Base-by-base conservation (phyloP, 2,797 vertebrate genomes). In the Chromis chromis region DNA sequence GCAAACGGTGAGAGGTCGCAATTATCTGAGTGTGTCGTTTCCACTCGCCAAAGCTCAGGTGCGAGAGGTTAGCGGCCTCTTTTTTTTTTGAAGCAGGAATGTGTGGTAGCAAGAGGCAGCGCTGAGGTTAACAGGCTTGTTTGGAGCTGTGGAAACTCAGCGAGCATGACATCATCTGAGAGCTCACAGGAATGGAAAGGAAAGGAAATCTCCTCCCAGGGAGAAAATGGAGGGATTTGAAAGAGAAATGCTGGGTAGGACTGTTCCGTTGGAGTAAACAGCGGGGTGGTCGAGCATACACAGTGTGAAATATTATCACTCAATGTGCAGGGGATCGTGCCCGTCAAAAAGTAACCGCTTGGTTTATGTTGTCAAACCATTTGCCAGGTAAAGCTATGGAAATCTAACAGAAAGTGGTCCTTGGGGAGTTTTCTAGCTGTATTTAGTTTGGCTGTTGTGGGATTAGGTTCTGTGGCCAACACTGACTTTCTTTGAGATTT, bases 191-290 rank as follows among this genome's bases (percentile, higher is more conserved):
- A 90, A 88, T 85, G 89, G 91, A 94, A 91, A 88, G 82, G 82
- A 87, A 88, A 88, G 90, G 89, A 94, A 93, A 93, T 92, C 91
- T 93, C 86, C 86, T 89, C 89, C 90, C 87, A 81, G 71, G 79
- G 89, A 83, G 82, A 93, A 91, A 89, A 83, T 78, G 74, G 74
- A 86, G 86, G 81, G 88, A 84, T 91, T 88, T 88, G 76, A 89
- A 82, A 87, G 74, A 83, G 77, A 83, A 87, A 70, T 31, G 73
- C 69, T 65, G 89, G 78, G 86, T 81, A 81, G 84, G 69, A 84
- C 62, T 79, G 84, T 87, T 89, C 75, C 80, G 63, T 80, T 73
- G 84, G 83, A 85, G 86, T 89, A 91, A 92, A 92, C 89, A 88
- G 84, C 67, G 66, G 81, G 77, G 88, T 83, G 88, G 88, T 88